phyloP scores from a whole-genome alignment of 2,113 vertebrate species.

The Sporophila hypoxantha region DNA sequence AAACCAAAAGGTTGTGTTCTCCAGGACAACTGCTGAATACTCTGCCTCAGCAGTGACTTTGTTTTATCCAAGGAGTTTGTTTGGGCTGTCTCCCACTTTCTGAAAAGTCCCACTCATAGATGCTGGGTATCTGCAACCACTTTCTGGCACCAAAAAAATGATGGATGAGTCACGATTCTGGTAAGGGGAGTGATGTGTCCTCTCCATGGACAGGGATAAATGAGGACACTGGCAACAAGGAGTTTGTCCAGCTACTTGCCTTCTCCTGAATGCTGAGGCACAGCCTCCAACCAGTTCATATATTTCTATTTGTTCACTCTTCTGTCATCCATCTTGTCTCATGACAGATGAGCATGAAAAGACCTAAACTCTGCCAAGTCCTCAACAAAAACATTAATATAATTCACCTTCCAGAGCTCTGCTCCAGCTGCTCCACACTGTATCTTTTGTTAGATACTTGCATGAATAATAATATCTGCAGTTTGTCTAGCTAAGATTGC shows the following conservation, averaged over 20 bases:
- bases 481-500: background rate
- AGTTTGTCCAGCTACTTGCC: background rate
- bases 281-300: background rate
- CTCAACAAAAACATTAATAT: constrained; percentile 27
- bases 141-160: background rate
- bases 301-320: background rate
- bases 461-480: constrained; percentile 1
- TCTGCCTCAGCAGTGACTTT: background rate
- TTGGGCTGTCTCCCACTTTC: background rate
- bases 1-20: background rate
- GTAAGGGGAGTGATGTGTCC: background rate
- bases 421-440: constrained; percentile 14
- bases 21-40: background rate
- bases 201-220: background rate
- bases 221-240: background rate
- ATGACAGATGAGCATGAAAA: constrained; percentile 2
- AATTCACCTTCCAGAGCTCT: constrained; percentile 2
- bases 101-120: background rate
- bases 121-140: background rate
- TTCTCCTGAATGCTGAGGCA: background rate
- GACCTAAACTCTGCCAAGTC: background rate
- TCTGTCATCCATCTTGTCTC: background rate
- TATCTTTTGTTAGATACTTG: background rate
- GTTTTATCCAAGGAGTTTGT: background rate
- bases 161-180: background rate